Evolutionary conservation across 2,888 invertebrate genomes (phyloP), one percentile per base, ranked within the genome.

Genomic region (Lithophane semibrunnea): DNA sequence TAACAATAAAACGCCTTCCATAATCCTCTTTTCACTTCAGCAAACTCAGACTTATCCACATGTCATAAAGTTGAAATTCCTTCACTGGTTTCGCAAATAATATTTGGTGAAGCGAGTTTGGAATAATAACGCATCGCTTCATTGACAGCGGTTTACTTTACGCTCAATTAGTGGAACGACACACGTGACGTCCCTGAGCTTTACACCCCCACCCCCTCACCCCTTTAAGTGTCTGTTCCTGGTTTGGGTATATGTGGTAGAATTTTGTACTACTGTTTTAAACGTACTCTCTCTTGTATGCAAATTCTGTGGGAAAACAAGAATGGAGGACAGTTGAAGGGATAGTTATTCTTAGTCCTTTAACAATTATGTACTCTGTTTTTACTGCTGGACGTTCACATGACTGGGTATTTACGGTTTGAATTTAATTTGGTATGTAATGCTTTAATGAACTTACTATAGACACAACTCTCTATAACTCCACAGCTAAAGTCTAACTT

Each of bases 81-180:
- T 74, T 70, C 71, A 64, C 37, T 77, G 64, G 77, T 77, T 85
- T 87, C 75, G 85, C 85, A 88, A 90, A 90, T 91, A 90, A 90
- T 90, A 90, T 90, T 88, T 89, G 74, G 83, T 87, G 85, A 89
- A 89, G 90, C 88, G 89, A 90, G 91, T 91, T 91, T 87, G 88
- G 89, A 91, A 91, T 92, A 91, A 92, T 92, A 92, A 91, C 86
- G 88, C 90, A 82, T 89, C 89, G 90, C 89, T 89, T 91, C 90
- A 90, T 91, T 92, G 92, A 92, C 92, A 91, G 91, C 89, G 93
- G 93, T 92, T 93, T 93, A 91, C 91, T 93, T 92, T 92, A 93
- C 93, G 93, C 93, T 93, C 93, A 93, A 93, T 93, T 93, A 93
- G 92, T 90, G 91, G 86, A 90, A 89, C 91, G 88, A 90, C 91